Conservation (phyloP, 2,888 invertebrate species). For the Phymatocera aterrima region DNA sequence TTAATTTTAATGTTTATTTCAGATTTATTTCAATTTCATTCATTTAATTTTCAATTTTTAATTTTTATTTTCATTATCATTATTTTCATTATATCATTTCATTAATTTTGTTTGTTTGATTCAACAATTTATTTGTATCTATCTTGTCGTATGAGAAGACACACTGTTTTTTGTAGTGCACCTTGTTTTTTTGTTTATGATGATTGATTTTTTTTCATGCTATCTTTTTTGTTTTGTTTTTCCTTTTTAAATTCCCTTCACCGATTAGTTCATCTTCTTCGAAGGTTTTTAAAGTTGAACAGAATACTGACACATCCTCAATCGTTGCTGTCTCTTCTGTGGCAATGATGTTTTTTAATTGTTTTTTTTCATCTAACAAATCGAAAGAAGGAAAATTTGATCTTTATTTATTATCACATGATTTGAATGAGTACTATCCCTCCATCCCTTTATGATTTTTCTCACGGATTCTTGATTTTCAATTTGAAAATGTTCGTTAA, state of each 20-base stretch:
- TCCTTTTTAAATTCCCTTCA: slow-evolving; percentile 42
- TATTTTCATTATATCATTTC: slow-evolving; percentile 49
- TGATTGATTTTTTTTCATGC: too few relatives aligned
- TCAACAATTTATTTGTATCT: slow-evolving; percentile 59
- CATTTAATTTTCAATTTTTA: slow-evolving; percentile 47
- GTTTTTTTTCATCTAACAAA: slow-evolving; percentile 35
- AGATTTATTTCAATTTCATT: slow-evolving; percentile 50
- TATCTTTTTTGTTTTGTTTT: slow-evolving; percentile 53
- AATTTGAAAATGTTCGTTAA: too few relatives aligned
- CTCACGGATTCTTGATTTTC: too few relatives aligned
- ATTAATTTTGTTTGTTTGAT: slow-evolving; percentile 52
- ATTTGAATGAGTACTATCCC: too few relatives aligned
- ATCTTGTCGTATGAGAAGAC: slow-evolving; percentile 52
- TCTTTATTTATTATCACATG: too few relatives aligned
- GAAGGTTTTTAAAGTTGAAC: slow-evolving; percentile 59
- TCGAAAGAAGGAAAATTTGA: slow-evolving; percentile 15
- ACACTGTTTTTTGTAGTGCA: slow-evolving; percentile 55
- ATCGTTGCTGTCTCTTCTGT: slow-evolving; percentile 60
- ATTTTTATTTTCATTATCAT: slow-evolving; percentile 46
- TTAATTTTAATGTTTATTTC: slow-evolving; percentile 40
- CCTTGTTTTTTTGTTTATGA: slow-evolving; percentile 47
- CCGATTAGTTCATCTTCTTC: slow-evolving; percentile 48
- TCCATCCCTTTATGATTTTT: too few relatives aligned
- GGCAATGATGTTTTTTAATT: slow-evolving; percentile 62
- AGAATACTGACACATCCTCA: slow-evolving; percentile 65